Conservation (phyloP, 2,888 invertebrate genomes). For the Lingula anatina region DNA sequence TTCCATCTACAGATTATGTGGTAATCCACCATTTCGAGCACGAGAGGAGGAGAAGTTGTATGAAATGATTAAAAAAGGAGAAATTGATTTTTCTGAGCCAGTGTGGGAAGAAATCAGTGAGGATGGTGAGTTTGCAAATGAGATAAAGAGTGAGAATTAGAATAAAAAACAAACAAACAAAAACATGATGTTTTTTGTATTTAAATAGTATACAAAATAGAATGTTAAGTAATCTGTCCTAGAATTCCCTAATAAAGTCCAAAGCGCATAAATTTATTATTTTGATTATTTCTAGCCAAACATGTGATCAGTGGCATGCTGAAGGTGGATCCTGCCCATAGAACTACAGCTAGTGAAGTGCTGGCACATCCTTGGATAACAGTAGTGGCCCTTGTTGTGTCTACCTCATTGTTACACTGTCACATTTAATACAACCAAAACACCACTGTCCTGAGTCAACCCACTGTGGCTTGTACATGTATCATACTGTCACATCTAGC, state of each 20-base stretch:
- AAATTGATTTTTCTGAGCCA: conserved; percentile 30
- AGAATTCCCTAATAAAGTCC: neutral
- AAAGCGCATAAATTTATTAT: neutral
- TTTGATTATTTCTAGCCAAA: conserved; percentile 41
- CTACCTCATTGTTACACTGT: too few relatives aligned
- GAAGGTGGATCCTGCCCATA: conserved; percentile 56
- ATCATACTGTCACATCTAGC: too few relatives aligned
- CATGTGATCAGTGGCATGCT: conserved; percentile 55
- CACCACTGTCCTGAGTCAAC: too few relatives aligned
- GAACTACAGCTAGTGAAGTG: conserved; percentile 57
- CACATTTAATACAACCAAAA: too few relatives aligned
- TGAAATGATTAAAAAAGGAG: conserved; percentile 38
- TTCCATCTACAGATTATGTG: conserved; percentile 31
- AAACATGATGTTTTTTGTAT: too few relatives aligned
- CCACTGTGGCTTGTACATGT: too few relatives aligned
- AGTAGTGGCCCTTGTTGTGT: conserved; percentile 21
- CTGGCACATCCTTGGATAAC: conserved; percentile 55
- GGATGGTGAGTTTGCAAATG: conserved; percentile 35
- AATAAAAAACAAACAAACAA: too few relatives aligned
- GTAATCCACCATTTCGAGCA: conserved; percentile 38
- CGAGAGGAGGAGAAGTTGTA: conserved; percentile 37
- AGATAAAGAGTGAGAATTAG: too few relatives aligned
- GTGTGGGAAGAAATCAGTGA: conserved; percentile 29
- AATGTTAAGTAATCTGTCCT: neutral
- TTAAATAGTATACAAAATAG: too few relatives aligned